Evolutionary conservation across 2,797 vertebrate species (phyloP).

Genomic region (Myripristis jacobus): DNA sequence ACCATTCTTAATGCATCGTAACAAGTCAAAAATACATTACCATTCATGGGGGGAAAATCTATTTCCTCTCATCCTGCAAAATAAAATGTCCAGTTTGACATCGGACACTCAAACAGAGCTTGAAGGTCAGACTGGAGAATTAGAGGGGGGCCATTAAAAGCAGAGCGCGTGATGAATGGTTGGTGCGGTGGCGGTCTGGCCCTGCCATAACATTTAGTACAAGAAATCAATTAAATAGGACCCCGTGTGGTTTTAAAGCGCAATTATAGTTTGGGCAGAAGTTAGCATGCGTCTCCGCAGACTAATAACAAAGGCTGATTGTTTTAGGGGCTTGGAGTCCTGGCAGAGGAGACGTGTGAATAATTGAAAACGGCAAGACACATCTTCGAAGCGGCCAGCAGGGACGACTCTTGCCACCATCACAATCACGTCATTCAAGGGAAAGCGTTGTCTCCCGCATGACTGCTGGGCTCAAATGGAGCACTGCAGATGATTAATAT

Average conservation of each 20-base stretch:
- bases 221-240: slow-evolving; percentile 38
- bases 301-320: slow-evolving; percentile 6
- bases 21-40: too few relatives aligned
- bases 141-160: slow-evolving; percentile 28
- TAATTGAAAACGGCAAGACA: slow-evolving; percentile 4
- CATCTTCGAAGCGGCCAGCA: too few relatives aligned
- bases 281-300: slow-evolving; percentile 10
- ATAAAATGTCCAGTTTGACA: too few relatives aligned
- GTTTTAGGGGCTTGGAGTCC: not conserved
- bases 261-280: slow-evolving; percentile 19
- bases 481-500: too few relatives aligned
- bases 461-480: too few relatives aligned
- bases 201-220: slow-evolving; percentile 8
- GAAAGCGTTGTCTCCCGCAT: too few relatives aligned
- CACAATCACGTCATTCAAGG: too few relatives aligned
- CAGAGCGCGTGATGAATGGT: not conserved
- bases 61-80: too few relatives aligned
- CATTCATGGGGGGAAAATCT: too few relatives aligned
- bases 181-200: not conserved
- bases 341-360: slow-evolving; percentile 3
- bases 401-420: too few relatives aligned
- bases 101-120: not conserved
- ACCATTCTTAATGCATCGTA: too few relatives aligned
- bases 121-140: slow-evolving; percentile 12
- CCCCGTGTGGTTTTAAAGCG: slow-evolving; percentile 17